Conservation (phyloP, 2,113 vertebrate species). For the Ochotona curzoniae region DNA sequence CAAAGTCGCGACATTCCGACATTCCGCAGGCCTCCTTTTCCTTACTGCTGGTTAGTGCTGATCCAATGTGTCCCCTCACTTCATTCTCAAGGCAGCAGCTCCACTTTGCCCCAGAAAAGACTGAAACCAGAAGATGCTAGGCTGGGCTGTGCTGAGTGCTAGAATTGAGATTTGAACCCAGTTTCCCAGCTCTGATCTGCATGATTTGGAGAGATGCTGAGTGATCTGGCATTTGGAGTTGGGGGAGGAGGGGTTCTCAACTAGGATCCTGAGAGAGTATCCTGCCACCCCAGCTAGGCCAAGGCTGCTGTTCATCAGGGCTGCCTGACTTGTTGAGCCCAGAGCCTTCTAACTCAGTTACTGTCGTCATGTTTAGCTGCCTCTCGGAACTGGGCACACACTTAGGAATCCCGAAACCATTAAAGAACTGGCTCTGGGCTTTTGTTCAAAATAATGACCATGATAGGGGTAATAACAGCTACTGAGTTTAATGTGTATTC, state of each 20-base stretch:
- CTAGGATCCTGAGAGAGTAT: not conserved
- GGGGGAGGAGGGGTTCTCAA: not conserved
- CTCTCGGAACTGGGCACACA: not conserved
- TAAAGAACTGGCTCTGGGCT: not conserved
- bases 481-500: not conserved
- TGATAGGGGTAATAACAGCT: not conserved
- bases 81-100: constrained; percentile 4
- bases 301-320: not conserved
- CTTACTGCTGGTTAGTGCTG: no score
- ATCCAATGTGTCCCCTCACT: not conserved
- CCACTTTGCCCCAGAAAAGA: not conserved
- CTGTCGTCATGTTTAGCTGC: not conserved
- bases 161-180: not conserved
- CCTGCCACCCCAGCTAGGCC: not conserved
- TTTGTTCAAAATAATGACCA: constrained; percentile 22
- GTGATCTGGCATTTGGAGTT: not conserved
- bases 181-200: not conserved
- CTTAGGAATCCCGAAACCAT: not conserved
- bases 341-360: not conserved
- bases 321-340: not conserved
- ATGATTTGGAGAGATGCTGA: not conserved
- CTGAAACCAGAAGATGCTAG: not conserved
- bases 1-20: no score
- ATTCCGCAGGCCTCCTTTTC: fast-evolving
- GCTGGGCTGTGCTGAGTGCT: not conserved